These are phyloP conservation scores for Forbesichthys agassizii DNA, from an alignment of 2,113 vertebrate species.

Conservation along the genomic window DNA sequence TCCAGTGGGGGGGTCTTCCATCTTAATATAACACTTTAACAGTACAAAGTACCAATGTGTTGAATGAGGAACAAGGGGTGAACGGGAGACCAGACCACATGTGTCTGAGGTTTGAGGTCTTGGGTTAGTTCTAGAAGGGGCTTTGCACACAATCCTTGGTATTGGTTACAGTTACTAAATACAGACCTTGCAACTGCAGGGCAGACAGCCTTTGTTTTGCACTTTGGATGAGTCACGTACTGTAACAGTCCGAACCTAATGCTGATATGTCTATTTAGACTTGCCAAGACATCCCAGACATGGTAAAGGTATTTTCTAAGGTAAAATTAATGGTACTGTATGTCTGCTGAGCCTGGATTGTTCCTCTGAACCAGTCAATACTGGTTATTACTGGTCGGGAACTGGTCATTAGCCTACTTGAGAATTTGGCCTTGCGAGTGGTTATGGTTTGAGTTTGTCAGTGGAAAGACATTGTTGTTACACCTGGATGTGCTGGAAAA, in stretches of 20 bases:
- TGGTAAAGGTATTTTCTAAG: conserved; percentile 35
- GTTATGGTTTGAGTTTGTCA: conserved; percentile 6
- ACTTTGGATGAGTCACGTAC: conserved; percentile 40
- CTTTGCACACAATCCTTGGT: conserved; percentile 26
- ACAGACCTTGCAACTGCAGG: conserved; percentile 44
- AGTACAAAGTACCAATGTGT: conserved; percentile 36
- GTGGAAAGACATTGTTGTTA: neutral
- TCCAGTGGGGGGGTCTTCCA: conserved; percentile 46
- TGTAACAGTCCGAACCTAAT: conserved; percentile 32
- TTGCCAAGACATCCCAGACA: conserved; percentile 16
- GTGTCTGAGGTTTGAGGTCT: conserved; percentile 39
- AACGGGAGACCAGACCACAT: conserved; percentile 42
- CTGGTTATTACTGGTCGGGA: too few relatives aligned
- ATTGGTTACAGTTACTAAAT: conserved; percentile 53
- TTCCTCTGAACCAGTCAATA: too few relatives aligned
- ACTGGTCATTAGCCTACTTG: conserved; percentile 51
- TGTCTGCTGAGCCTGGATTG: conserved; percentile 34
- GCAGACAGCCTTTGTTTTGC: conserved; percentile 52
- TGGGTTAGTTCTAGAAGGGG: conserved; percentile 26
- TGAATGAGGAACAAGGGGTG: conserved; percentile 30
- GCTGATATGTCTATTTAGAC: conserved; percentile 36
- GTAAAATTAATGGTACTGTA: conserved; percentile 31
- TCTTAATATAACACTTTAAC: conserved; percentile 46
- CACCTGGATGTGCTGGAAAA: conserved; percentile 13
- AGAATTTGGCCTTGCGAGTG: conserved; percentile 28